Evolutionary conservation across 2,113 vertebrate species (phyloP).

Genomic region (Notarius quadriscutis): DNA sequence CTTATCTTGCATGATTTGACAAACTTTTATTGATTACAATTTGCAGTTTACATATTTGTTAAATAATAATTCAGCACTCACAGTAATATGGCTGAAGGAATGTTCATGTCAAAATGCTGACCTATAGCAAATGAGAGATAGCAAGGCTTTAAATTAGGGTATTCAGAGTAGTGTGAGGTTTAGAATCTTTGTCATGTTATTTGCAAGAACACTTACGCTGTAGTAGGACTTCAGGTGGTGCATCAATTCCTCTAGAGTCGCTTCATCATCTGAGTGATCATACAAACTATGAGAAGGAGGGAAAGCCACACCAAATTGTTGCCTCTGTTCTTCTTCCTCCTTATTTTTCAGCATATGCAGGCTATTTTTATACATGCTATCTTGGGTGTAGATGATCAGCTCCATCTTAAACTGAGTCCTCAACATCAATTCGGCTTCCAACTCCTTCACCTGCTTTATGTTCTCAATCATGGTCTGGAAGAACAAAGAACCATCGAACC

Average conservation of each 20-base stretch:
- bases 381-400: slow-evolving; percentile 81
- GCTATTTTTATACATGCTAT: slow-evolving; percentile 64
- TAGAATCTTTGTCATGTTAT: too few relatives aligned
- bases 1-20: too few relatives aligned
- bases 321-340: neutral
- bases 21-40: too few relatives aligned
- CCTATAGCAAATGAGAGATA: neutral
- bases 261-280: neutral
- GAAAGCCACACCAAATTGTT: neutral
- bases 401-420: too few relatives aligned
- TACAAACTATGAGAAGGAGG: neutral
- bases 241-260: slow-evolving; percentile 62
- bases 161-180: neutral
- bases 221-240: slow-evolving; percentile 67
- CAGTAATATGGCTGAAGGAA: neutral
- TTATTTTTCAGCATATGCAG: slow-evolving; percentile 46
- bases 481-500: neutral
- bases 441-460: too few relatives aligned
- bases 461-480: slow-evolving; percentile 73
- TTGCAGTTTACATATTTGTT: too few relatives aligned
- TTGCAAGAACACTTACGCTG: slow-evolving; percentile 53
- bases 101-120: neutral
- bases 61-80: too few relatives aligned
- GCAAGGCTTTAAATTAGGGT: neutral
- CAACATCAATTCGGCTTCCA: too few relatives aligned